These are phyloP conservation scores for Tonatia bakeri DNA, from an alignment of 2,113 vertebrate species.

Conservation along the genomic window DNA sequence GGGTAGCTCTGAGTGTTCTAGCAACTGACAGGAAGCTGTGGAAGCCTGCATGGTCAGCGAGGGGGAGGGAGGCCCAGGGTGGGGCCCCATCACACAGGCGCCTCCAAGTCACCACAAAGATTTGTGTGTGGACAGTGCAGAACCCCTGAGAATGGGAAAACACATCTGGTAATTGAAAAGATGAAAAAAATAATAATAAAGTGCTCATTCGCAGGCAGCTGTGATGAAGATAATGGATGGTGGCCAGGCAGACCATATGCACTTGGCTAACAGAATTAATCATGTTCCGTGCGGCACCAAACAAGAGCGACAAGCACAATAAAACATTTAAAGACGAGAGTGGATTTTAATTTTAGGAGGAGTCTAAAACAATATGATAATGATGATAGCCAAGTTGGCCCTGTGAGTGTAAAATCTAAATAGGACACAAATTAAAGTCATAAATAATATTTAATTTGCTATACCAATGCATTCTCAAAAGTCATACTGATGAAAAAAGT, in stretches of 20 bases:
- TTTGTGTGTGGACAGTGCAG: constrained; percentile 49
- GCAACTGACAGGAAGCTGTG: rapidly evolving
- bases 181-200: constrained; percentile 79
- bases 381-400: constrained; percentile 74
- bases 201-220: constrained; percentile 77
- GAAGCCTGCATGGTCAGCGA: rapidly evolving
- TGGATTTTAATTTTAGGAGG: constrained; percentile 81
- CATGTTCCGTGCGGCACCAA: constrained; percentile 61
- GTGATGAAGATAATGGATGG: constrained; percentile 76
- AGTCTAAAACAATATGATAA: constrained; percentile 78
- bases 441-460: constrained; percentile 82
- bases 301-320: constrained; percentile 73
- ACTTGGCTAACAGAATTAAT: constrained; percentile 80
- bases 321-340: constrained; percentile 78
- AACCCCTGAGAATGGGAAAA: constrained; percentile 64
- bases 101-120: not conserved
- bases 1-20: not conserved
- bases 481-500: constrained; percentile 78
- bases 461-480: constrained; percentile 70
- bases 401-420: constrained; percentile 73
- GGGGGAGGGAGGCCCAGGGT: rapidly evolving
- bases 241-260: constrained; percentile 80
- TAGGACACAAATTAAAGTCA: constrained; percentile 80
- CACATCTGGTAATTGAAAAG: constrained; percentile 82
- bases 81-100: not conserved